Evolutionary conservation across 2,888 invertebrate genomes (phyloP).

Genomic region (Barypeithes pellucidus): DNA sequence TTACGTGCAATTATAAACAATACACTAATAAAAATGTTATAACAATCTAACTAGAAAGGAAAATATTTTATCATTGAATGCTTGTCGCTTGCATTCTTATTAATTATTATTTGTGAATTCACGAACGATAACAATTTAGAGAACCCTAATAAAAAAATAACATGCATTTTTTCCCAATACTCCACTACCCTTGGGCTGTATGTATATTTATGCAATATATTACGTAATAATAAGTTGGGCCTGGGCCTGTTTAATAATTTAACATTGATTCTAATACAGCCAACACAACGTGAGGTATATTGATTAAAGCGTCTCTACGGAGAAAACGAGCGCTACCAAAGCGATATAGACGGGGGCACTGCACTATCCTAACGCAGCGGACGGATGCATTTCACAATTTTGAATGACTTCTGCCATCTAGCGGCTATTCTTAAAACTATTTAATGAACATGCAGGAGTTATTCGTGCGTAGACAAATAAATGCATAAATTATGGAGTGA

Average conservation of each 20-base stretch:
- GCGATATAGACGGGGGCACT: constrained; percentile 19
- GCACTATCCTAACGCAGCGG: neutral
- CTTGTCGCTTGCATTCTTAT: constrained; percentile 26
- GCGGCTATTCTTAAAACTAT: constrained; percentile 51
- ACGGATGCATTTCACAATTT: constrained; percentile 34
- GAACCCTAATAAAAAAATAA: too few relatives aligned
- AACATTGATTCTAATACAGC: neutral
- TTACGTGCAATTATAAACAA: constrained; percentile 46
- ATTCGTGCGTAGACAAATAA: constrained; percentile 22
- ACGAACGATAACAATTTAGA: constrained; percentile 2
- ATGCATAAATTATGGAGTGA: constrained; percentile 33
- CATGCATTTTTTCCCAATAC: too few relatives aligned
- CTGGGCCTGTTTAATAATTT: neutral
- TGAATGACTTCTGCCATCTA: constrained; percentile 63
- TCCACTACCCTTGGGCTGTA: too few relatives aligned
- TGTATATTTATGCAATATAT: too few relatives aligned
- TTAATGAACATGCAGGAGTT: constrained; percentile 14
- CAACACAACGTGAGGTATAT: neutral
- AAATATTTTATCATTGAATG: constrained; percentile 39
- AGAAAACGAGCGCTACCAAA: neutral
- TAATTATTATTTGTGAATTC: constrained; percentile 1
- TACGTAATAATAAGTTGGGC: too few relatives aligned
- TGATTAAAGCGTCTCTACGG: neutral
- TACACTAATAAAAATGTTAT: constrained; percentile 38
- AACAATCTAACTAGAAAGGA: constrained; percentile 34